phyloP scores from a whole-genome alignment of 1,140 invertebrate genomes.

The Mizuhopecten yessoensis region DNA sequence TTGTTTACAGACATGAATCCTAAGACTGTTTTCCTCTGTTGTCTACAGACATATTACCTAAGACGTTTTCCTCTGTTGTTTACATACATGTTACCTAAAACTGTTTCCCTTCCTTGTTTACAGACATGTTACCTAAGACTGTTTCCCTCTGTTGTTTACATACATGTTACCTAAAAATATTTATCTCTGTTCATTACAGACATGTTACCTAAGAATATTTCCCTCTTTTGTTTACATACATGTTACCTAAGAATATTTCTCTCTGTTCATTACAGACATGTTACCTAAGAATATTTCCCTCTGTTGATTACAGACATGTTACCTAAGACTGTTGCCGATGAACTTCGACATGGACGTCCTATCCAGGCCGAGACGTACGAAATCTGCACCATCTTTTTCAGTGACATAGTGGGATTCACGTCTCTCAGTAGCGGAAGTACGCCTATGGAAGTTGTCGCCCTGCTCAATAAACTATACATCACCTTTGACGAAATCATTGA shows the following conservation, averaged over 20 bases:
- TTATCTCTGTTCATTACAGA: constrained; percentile 59
- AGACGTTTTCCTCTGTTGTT: too few relatives aligned
- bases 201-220: too few relatives aligned
- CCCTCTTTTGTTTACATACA: too few relatives aligned
- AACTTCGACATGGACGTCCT: constrained; percentile 92
- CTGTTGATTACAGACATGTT: too few relatives aligned
- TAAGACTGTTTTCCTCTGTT: too few relatives aligned
- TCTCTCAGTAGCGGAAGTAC: constrained; percentile 72
- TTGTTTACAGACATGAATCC: constrained; percentile 68
- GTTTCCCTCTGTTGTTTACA: constrained; percentile 64
- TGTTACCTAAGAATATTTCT: too few relatives aligned
- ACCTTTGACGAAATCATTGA: constrained; percentile 79
- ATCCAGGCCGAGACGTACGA: constrained; percentile 94
- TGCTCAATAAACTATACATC: constrained; percentile 88
- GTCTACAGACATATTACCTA: too few relatives aligned
- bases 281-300: too few relatives aligned
- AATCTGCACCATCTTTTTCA: constrained; percentile 95
- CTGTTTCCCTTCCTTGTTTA: too few relatives aligned
- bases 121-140: constrained; percentile 85
- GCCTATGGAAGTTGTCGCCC: constrained; percentile 74
- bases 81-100: constrained; percentile 72
- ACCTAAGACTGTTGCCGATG: constrained; percentile 85
- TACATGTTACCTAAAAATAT: too few relatives aligned
- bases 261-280: constrained; percentile 66
- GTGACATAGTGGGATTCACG: constrained; percentile 96